These are phyloP conservation scores for Oncorhynchus clarkii DNA, from an alignment of 2,113 vertebrate genomes.

Conservation along the genomic window DNA sequence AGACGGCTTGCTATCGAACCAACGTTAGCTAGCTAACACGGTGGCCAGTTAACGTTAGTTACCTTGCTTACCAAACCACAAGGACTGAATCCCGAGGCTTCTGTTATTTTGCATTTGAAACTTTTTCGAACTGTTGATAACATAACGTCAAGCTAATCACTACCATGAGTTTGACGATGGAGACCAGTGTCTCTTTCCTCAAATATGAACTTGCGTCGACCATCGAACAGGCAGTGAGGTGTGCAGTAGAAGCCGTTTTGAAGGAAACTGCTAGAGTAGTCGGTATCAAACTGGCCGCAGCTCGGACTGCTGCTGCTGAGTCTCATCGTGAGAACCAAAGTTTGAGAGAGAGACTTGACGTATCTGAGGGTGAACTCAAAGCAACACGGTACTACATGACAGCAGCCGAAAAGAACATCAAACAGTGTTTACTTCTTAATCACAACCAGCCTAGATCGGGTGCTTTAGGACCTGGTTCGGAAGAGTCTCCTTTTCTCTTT, in stretches of 20 bases:
- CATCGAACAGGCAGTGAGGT: conserved; percentile 56
- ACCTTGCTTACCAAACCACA: not conserved
- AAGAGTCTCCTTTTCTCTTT: conserved; percentile 11
- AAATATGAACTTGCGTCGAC: conserved; percentile 56
- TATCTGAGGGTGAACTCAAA: conserved; percentile 54
- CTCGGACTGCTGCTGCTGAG: conserved; percentile 51
- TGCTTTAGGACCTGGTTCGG: not conserved
- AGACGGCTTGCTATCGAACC: not conserved
- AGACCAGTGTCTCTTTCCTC: conserved; percentile 49
- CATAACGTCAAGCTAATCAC: not conserved
- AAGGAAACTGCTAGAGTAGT: conserved; percentile 51
- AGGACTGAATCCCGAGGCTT: not conserved
- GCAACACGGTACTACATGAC: conserved; percentile 58
- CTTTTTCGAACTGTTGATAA: not conserved
- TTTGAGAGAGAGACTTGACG: conserved; percentile 49
- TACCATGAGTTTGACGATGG: conserved; percentile 39
- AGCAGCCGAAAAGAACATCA: conserved; percentile 58
- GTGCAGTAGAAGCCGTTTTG: conserved; percentile 55
- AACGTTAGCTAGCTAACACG: not conserved
- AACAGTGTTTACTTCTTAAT: conserved; percentile 54
- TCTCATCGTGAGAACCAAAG: conserved; percentile 53
- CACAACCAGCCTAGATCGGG: conserved; percentile 22
- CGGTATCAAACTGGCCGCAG: conserved; percentile 39
- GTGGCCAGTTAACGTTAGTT: not conserved
- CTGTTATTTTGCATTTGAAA: not conserved